Percentiles rank a stretch among this genome's conserved stretches.
phyloP scores from a whole-genome alignment of 1,140 invertebrate genomes.

The Nylanderia fulva region DNA sequence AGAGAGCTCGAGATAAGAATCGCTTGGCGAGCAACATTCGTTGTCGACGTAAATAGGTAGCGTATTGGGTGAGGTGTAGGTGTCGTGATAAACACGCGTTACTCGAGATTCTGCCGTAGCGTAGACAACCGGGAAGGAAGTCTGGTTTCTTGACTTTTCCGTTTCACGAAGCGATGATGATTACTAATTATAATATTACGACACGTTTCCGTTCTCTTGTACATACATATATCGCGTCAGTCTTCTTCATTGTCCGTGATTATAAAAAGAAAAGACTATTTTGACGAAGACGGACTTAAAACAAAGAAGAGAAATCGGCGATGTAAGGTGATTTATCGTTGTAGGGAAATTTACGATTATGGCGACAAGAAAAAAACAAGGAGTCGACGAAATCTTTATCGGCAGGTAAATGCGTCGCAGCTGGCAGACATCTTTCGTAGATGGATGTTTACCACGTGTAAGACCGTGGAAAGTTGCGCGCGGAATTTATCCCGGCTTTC shows the following conservation, averaged over 20 bases:
- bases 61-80: slow-evolving; percentile 61
- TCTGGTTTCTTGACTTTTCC: slow-evolving; percentile 66
- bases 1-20: slow-evolving; percentile 75
- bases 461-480: slow-evolving; percentile 38
- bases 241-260: not conserved
- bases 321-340: slow-evolving; percentile 37
- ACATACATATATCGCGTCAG: not conserved
- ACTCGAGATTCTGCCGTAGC: slow-evolving; percentile 66
- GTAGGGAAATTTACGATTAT: slow-evolving; percentile 34
- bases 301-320: not conserved
- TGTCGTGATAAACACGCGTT: slow-evolving; percentile 76
- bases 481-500: slow-evolving; percentile 46
- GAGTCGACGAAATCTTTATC: slow-evolving; percentile 32
- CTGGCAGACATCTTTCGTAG: slow-evolving; percentile 11
- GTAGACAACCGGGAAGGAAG: slow-evolving; percentile 76
- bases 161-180: slow-evolving; percentile 57
- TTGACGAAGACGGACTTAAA: not conserved
- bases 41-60: slow-evolving; percentile 74
- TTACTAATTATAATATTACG: slow-evolving; percentile 32
- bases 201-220: slow-evolving; percentile 35
- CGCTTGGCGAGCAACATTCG: slow-evolving; percentile 68
- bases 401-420: slow-evolving; percentile 27
- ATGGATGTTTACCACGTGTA: slow-evolving; percentile 3
- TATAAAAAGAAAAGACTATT: not conserved
- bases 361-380: slow-evolving; percentile 15